Evolutionary conservation across 2,888 invertebrate genomes (phyloP).

Genomic region (Drosophila formosana): DNA sequence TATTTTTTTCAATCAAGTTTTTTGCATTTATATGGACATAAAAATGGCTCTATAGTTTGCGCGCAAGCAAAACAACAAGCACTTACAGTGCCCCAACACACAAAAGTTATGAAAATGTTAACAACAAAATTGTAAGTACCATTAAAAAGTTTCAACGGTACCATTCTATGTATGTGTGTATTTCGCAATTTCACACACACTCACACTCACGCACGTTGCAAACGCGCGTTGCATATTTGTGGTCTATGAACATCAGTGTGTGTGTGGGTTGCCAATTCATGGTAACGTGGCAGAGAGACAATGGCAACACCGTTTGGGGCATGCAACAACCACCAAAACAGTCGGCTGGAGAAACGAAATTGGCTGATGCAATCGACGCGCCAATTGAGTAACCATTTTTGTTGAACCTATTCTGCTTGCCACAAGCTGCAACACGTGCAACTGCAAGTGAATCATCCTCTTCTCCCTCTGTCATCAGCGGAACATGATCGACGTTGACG

Average conservation of each 20-base stretch:
- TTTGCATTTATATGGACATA: slow-evolving; percentile 86
- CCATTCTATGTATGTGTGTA: slow-evolving; percentile 6
- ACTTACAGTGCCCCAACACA: slow-evolving; percentile 82
- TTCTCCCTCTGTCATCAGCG: background rate
- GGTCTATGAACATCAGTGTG: slow-evolving; percentile 21
- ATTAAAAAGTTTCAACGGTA: slow-evolving; percentile 3
- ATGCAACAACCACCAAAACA: slow-evolving; percentile 60
- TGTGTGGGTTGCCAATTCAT: slow-evolving; percentile 8
- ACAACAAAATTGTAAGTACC: slow-evolving; percentile 80
- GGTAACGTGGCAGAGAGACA: slow-evolving; percentile 65
- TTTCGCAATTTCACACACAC: slow-evolving; percentile 53
- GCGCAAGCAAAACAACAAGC: slow-evolving; percentile 79
- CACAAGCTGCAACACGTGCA: slow-evolving; percentile 43
- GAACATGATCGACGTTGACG: slow-evolving; percentile 12
- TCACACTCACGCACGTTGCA: slow-evolving; percentile 5
- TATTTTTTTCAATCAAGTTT: slow-evolving; percentile 73
- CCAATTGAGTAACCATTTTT: slow-evolving; percentile 40
- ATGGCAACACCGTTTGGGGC: slow-evolving; percentile 48
- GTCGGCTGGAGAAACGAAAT: slow-evolving; percentile 44
- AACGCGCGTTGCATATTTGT: slow-evolving; percentile 38
- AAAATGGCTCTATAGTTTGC: slow-evolving; percentile 91
- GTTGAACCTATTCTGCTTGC: slow-evolving; percentile 21
- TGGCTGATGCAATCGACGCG: slow-evolving; percentile 74
- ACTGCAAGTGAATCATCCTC: slow-evolving; percentile 31
- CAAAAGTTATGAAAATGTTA: slow-evolving; percentile 81